Evolutionary conservation across 1,140 invertebrate species (phyloP).

Genomic region (Drosophila subpulchrella): DNA sequence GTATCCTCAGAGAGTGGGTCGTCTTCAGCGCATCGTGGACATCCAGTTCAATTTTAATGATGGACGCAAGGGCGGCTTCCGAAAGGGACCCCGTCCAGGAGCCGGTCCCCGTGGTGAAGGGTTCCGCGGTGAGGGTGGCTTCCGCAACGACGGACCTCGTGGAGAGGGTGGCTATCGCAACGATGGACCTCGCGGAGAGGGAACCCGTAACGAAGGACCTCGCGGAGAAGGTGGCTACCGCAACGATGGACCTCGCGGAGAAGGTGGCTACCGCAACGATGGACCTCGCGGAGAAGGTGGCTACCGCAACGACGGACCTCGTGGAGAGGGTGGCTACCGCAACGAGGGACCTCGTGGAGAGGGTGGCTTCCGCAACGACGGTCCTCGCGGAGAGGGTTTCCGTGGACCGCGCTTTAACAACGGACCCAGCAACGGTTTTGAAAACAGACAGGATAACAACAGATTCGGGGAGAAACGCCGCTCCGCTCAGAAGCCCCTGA

Average conservation of each 20-base stretch:
- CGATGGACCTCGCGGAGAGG: constrained; percentile 18
- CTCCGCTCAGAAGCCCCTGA: constrained; percentile 83
- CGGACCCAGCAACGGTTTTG: constrained; percentile 65
- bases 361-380: constrained; percentile 10
- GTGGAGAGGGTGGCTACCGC: constrained; percentile 21
- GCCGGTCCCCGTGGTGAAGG: constrained; percentile 68
- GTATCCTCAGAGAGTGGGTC: constrained; percentile 93
- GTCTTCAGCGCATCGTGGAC: constrained; percentile 93
- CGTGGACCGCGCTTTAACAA: constrained; percentile 41
- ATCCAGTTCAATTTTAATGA: constrained; percentile 96
- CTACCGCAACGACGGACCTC: constrained; percentile 15
- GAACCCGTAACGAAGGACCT: constrained; percentile 5
- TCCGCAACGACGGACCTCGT: constrained; percentile 14
- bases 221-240: constrained; percentile 16
- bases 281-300: constrained; percentile 22
- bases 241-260: constrained; percentile 11
- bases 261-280: constrained; percentile 10
- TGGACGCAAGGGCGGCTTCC: constrained; percentile 87
- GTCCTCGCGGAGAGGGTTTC: constrained; percentile 23
- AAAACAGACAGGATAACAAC: constrained; percentile 31
- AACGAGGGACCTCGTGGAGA: constrained; percentile 45
- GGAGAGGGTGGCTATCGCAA: constrained; percentile 25
- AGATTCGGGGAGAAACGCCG: constrained; percentile 61
- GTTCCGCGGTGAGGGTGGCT: constrained; percentile 18
- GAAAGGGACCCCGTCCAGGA: constrained; percentile 86